Evolutionary conservation across 2,888 invertebrate species (phyloP), one percentile per base, ranked within the genome.

Genomic region (Tachystola acroxantha): DNA sequence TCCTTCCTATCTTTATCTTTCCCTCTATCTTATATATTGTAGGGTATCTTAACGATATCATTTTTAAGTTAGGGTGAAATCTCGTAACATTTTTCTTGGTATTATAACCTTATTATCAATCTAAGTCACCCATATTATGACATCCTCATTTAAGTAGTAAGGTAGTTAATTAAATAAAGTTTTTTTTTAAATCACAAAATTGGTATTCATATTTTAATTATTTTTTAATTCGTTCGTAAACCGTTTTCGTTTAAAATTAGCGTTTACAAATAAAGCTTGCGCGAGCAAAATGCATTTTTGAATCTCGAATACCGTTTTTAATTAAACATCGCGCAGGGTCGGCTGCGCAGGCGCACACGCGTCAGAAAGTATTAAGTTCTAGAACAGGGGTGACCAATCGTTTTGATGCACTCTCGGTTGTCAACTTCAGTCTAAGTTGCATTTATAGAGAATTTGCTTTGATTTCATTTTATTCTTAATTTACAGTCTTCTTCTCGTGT

Each of bases 261-360:
- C 50, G 50, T 61, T 57, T 57, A 53, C 60, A 63, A 64, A 60
- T 58, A 60, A 60, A 54, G 51, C 52, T 39, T 36, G 42, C 38
- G 39, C 45, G 44, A 40, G 52, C 57, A 50, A 39, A 43, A 50
- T 54, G 48, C 53, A 56, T 57, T 61, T 54, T 55, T 48, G 48
- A 53, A 57, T 68, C 70, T 65, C 60, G 65, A 60, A 67, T 76
- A 75, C 73, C 71, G 77, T 77, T 79, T 77, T 79, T 78, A 79
- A 79, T 79, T 79, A 78, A 75, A 62, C 57, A 11, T 24, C 47
- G 49, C 46, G 45, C 39, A 45, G 54, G 49, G 44, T 46, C 41
- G 44, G 46, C 42, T 49, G 62, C 59, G 61, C 67, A 48, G 47
- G 60, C 62, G 62, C 64, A 55, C 49, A 48, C 58, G 63, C 70